Percentiles rank a stretch among this genome's conserved stretches.
Evolutionary conservation across 2,113 vertebrate genomes (phyloP).

Genomic region (Arizona elegans): DNA sequence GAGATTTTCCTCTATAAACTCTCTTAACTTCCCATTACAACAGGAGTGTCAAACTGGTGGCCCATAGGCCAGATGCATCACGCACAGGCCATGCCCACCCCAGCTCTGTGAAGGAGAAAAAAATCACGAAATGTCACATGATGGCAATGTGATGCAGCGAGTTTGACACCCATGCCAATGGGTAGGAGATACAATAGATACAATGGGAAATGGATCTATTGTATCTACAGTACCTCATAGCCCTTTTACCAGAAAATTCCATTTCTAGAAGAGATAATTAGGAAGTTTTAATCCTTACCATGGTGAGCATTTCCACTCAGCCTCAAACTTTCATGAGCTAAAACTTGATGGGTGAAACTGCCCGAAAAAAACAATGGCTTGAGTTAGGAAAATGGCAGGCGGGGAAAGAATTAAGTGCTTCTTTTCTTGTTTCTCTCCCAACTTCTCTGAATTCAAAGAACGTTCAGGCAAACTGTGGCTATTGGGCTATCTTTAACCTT

Average conservation of each 20-base stretch:
- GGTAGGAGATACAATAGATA: too few species aligned
- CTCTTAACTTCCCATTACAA: background rate
- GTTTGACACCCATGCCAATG: too few species aligned
- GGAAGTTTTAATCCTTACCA: background rate
- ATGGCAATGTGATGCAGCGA: too few species aligned
- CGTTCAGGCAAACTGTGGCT: background rate
- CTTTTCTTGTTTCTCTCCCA: background rate
- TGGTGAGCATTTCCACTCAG: background rate
- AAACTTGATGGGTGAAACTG: background rate
- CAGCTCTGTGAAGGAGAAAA: too few species aligned
- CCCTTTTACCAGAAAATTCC: background rate
- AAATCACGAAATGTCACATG: too few species aligned
- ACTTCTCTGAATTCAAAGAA: background rate
- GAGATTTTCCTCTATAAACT: background rate
- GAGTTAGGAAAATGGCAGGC: background rate
- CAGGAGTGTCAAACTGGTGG: too few species aligned
- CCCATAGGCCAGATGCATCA: too few species aligned
- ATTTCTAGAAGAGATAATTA: background rate
- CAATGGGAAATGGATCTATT: too few species aligned
- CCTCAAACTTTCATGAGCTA: background rate
- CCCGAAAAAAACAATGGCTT: background rate
- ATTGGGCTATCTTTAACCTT: background rate
- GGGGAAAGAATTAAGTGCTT: background rate
- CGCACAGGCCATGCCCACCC: too few species aligned
- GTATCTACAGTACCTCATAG: background rate